Evolutionary conservation across 1,140 invertebrate species (phyloP).

Genomic region (Mamestra configurata): DNA sequence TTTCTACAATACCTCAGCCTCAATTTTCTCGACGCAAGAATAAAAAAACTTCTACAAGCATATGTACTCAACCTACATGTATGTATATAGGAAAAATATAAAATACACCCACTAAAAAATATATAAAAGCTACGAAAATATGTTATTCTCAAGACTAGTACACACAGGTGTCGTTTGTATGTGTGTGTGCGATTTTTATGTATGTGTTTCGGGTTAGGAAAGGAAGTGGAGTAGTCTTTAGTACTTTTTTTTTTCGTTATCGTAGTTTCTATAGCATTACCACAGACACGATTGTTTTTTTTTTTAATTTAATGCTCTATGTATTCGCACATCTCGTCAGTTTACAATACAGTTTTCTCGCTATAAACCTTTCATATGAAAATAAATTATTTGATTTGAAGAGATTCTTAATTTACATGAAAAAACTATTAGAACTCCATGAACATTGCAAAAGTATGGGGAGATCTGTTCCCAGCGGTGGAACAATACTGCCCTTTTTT

Average conservation of each 20-base stretch:
- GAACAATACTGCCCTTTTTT: too few relatives aligned
- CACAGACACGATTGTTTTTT: not conserved
- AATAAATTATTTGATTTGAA: too few relatives aligned
- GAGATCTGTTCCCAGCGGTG: too few relatives aligned
- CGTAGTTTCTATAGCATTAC: too few relatives aligned
- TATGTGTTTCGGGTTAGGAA: constrained; percentile 54
- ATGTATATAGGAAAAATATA: constrained; percentile 77
- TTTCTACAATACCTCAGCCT: not conserved
- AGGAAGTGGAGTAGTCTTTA: constrained; percentile 62
- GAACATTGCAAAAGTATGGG: too few relatives aligned
- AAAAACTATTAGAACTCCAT: too few relatives aligned
- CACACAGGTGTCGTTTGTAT: constrained; percentile 77
- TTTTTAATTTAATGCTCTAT: not conserved
- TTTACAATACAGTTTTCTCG: too few relatives aligned
- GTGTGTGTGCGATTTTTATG: constrained; percentile 65
- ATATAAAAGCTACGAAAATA: constrained; percentile 87
- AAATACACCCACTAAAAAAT: constrained; percentile 84
- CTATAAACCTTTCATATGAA: too few relatives aligned
- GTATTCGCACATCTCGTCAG: too few relatives aligned
- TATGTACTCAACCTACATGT: constrained; percentile 18
- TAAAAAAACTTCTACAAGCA: constrained; percentile 16
- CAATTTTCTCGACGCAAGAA: constrained; percentile 11
- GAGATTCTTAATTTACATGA: too few relatives aligned
- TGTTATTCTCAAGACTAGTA: constrained; percentile 85
- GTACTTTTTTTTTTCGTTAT: not conserved